A percentile compares a stretch with the other conserved stretches of the same genome.
These are phyloP conservation scores for Eretmocerus hayati DNA, from an alignment of 2,888 invertebrate species.

Conservation along the genomic window DNA sequence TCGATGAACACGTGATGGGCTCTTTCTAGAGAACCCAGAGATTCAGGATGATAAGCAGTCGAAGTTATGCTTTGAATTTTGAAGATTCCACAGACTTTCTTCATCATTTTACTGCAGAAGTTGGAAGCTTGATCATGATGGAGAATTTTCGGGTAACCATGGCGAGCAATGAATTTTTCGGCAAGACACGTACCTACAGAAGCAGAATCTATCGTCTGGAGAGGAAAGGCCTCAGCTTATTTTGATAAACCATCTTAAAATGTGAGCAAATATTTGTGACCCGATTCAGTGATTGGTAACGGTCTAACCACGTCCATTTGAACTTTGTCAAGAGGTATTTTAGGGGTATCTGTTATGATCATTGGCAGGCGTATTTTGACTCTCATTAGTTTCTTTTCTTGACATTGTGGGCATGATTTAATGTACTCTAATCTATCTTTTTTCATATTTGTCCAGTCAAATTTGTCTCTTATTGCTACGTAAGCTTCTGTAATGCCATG, in stretches of 20 bases:
- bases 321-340: background rate
- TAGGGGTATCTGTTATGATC: background rate
- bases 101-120: background rate
- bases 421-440: background rate
- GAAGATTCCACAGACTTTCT: background rate
- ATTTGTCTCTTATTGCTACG: background rate
- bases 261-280: background rate
- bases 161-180: background rate
- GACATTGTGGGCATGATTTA: background rate
- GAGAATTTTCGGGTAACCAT: background rate
- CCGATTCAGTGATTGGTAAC: background rate
- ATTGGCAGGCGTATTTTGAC: background rate
- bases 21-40: background rate
- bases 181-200: background rate
- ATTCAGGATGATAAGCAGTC: background rate
- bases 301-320: slow-evolving; percentile 2
- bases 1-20: background rate
- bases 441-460: background rate
- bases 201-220: background rate
- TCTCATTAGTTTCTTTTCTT: background rate
- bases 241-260: background rate
- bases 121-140: background rate
- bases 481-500: slow-evolving; percentile 1
- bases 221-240: background rate
- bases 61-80: background rate